A percentile compares a stretch with the other conserved stretches of the same genome.
Conservation (phyloP, 1,140 invertebrate species). For the Saccostrea cuccullata region DNA sequence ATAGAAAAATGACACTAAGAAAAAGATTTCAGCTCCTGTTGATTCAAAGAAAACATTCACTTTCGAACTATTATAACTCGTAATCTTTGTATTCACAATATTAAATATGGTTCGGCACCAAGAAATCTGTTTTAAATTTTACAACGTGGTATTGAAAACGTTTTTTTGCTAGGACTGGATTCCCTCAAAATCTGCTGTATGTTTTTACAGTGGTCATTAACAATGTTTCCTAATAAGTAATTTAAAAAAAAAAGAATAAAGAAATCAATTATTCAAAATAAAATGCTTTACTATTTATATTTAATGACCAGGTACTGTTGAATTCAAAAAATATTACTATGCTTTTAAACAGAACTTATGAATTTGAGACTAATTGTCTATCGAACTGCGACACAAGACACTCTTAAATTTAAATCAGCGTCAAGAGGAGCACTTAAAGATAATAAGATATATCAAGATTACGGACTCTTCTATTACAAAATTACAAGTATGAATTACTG, state of each 20-base stretch:
- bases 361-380: conserved; percentile 15
- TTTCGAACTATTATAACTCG: background rate
- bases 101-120: conserved; percentile 16
- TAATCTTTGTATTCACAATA: conserved; percentile 21
- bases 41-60: conserved; percentile 20
- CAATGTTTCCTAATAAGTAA: background rate
- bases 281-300: background rate
- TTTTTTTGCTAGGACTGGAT: background rate
- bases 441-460: background rate
- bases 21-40: background rate
- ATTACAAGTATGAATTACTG: background rate
- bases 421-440: background rate
- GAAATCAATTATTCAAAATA: background rate
- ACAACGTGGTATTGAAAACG: background rate
- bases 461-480: background rate
- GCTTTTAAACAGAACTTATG: background rate
- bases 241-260: background rate
- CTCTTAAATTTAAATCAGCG: conserved; percentile 2
- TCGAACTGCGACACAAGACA: background rate
- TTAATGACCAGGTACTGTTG: background rate
- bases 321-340: background rate
- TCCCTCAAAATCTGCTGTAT: background rate
- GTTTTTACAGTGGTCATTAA: background rate
- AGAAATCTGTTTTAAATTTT: background rate
- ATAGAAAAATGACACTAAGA: conserved; percentile 17